Percentiles rank a stretch among this genome's conserved stretches.
Conservation (phyloP, 2,888 invertebrate genomes). For the Drosophila incognita region DNA sequence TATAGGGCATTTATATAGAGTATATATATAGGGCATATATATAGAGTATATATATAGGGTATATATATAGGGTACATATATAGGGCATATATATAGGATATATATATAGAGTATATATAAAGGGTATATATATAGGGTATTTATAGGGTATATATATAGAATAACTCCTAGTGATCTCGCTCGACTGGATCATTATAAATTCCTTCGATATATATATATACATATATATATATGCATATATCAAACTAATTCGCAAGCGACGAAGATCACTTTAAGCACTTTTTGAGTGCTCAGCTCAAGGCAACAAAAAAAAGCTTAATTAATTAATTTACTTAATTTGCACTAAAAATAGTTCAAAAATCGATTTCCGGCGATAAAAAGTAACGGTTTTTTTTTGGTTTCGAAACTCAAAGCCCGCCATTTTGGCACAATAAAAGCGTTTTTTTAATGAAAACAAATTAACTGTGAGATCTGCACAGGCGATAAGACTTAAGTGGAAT, state of each 20-base stretch:
- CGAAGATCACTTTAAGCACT: neutral
- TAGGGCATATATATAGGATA: neutral
- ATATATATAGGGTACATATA: neutral
- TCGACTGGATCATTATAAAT: neutral
- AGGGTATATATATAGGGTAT: neutral
- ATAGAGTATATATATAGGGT: neutral
- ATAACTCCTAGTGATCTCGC: too few relatives aligned
- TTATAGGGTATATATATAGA: too few relatives aligned
- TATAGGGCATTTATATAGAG: neutral
- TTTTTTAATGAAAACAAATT: constrained; percentile 78
- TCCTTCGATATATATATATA: neutral
- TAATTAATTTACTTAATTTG: neutral
- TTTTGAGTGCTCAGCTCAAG: neutral
- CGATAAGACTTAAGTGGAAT: constrained; percentile 60
- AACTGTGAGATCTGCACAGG: constrained; percentile 71
- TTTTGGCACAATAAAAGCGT: constrained; percentile 22
- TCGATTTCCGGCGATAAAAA: neutral
- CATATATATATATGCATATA: neutral
- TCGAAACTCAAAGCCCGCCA: constrained; percentile 15
- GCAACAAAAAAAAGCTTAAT: neutral
- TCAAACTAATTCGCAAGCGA: neutral
- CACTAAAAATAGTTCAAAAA: neutral
- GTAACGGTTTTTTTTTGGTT: neutral
- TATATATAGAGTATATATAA: neutral
- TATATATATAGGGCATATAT: neutral